Evolutionary conservation across 2,888 invertebrate genomes (phyloP).

Genomic region (Azorinus chamasolen): DNA sequence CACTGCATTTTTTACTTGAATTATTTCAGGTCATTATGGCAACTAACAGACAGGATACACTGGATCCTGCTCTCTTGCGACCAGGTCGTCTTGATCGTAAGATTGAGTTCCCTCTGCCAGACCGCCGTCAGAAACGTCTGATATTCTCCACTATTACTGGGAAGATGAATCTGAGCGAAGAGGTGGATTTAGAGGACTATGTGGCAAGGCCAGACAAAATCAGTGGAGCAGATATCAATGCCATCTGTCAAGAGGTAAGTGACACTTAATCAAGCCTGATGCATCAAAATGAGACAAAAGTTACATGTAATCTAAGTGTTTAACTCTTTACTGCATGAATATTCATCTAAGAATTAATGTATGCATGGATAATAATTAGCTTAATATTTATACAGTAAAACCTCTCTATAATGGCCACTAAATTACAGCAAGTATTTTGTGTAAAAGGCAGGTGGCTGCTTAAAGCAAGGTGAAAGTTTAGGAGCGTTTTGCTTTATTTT

Average conservation of each 20-base stretch:
- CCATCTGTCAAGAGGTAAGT: slow-evolving; percentile 97
- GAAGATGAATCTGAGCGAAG: slow-evolving; percentile 91
- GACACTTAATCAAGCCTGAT: too few relatives aligned
- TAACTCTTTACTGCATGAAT: too few relatives aligned
- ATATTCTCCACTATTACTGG: slow-evolving; percentile 98
- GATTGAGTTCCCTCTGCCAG: slow-evolving; percentile 99
- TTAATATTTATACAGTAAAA: too few relatives aligned
- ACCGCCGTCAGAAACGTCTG: slow-evolving; percentile 95
- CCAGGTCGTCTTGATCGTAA: slow-evolving; percentile 99
- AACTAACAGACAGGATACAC: slow-evolving; percentile 98
- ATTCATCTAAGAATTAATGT: too few relatives aligned
- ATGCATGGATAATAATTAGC: too few relatives aligned
- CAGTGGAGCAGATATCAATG: slow-evolving; percentile 99
- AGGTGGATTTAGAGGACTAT: slow-evolving; percentile 99
- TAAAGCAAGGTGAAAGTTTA: too few relatives aligned
- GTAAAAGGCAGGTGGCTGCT: too few relatives aligned
- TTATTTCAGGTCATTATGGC: slow-evolving; percentile 95
- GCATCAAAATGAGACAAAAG: too few relatives aligned
- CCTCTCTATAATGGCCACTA: too few relatives aligned
- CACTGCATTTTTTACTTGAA: too few relatives aligned
- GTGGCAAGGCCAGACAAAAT: slow-evolving; percentile 99
- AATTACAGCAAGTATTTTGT: background rate
- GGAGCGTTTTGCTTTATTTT: too few relatives aligned
- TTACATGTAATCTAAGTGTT: too few relatives aligned
- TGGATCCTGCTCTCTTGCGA: slow-evolving; percentile 98